Conservation (phyloP, 1,140 invertebrate genomes). For the Ruditapes philippinarum region DNA sequence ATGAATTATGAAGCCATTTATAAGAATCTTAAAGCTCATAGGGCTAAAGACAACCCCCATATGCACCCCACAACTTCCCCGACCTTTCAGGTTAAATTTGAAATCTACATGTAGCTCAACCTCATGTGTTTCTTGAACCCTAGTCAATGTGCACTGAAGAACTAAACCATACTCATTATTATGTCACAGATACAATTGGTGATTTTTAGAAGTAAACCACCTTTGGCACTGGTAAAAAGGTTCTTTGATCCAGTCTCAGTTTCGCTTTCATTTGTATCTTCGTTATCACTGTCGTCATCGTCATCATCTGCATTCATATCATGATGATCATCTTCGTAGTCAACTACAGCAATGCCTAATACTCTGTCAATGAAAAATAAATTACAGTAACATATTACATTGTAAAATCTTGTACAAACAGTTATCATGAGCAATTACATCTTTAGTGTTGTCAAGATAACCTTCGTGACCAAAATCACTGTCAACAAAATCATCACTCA, state of each 20-base stretch:
- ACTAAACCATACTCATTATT: too few relatives aligned
- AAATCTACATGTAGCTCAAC: too few relatives aligned
- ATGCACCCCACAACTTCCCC: too few relatives aligned
- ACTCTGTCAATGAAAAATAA: slow-evolving; percentile 26
- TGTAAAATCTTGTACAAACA: not conserved
- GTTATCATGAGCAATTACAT: not conserved
- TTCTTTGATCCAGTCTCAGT: slow-evolving; percentile 9
- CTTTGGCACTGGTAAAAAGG: slow-evolving; percentile 61
- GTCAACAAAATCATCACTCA: slow-evolving; percentile 9
- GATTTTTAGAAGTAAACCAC: too few relatives aligned
- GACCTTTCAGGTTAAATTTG: too few relatives aligned
- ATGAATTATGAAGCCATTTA: too few relatives aligned
- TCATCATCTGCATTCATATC: not conserved
- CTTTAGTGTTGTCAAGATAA: not conserved
- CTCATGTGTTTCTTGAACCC: too few relatives aligned
- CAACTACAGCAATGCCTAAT: slow-evolving; percentile 47
- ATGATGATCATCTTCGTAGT: slow-evolving; percentile 52
- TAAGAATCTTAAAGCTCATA: too few relatives aligned
- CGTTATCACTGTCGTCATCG: slow-evolving; percentile 31
- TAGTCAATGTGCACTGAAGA: too few relatives aligned
- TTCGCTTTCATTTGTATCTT: not conserved
- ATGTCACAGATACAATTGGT: too few relatives aligned
- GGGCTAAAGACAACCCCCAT: too few relatives aligned
- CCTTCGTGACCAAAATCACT: not conserved
- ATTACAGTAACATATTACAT: not conserved